Base-by-base conservation (phyloP, 2,797 vertebrate genomes). In the Pachyuromys duprasi region DNA sequence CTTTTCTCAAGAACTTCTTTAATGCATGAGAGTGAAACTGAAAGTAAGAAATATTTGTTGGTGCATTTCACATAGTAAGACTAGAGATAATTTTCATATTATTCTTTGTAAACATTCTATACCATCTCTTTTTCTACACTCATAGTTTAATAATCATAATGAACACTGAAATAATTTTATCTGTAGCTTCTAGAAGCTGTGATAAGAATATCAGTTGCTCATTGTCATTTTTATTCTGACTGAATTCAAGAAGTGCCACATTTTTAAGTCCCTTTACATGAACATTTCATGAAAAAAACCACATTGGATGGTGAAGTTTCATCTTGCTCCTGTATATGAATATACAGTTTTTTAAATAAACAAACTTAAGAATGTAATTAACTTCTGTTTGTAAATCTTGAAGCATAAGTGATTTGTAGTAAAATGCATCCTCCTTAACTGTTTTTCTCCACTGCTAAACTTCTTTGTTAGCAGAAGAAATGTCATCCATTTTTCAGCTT, bases 271-370 rank as follows among this genome's bases (percentile, higher is more conserved):
- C 8, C 12, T 36, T 14, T 26, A 63, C 15, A n/a, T n/a, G 69
- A 81, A 72, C 18, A 62, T 82, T 83, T 96, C 39, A 80, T 83
- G 33, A 94, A n/a, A 33, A 45, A 67, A 86, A 90, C 28, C 60
- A 45, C 55, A 75, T 24, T 75, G 8, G 17, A 53, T 79, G 12
- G 45, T 33, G 12, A 86, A 69, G 20, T 62, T 74, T 83, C 8
- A 31, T 76, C 26, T 65, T 91, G 3, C 20, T 78, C 86, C 8
- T 89, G 55, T 45, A 42, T 78, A 2, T 33, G 53, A 93, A 45
- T 74, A 42, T 86, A 81, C 36, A 60, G 8, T 65, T 2, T 42
- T 93, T 39, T 90, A 83, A 90, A 63, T 95, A 67, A 81, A 36
- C 2, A 81, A 93, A 80, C 14, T n/a, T 89, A 89, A 49, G 62